Evolutionary conservation across 2,888 invertebrate species (phyloP), one percentile per base, ranked within the genome.

Genomic region (Masnerella sp.): DNA sequence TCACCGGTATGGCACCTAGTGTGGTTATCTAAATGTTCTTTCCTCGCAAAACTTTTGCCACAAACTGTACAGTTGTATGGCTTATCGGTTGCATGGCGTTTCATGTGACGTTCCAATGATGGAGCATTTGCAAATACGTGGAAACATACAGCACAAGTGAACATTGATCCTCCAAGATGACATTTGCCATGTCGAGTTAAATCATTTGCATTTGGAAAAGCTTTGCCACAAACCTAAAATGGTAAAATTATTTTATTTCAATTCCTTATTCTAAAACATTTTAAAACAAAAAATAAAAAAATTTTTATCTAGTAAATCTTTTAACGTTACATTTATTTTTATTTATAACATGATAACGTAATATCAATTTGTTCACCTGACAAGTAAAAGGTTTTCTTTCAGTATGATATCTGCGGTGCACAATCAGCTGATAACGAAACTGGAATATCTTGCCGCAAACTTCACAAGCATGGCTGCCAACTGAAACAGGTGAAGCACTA

Each of bases 361-460:
- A 14, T 12, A 47, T 28, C 15, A 3, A 15, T 15, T 15, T 71
- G 62, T 75, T 34, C 12, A 88, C 88, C 87, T 90, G 90, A 80
- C 91, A 91, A 71, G 94, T 94, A 83, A 94, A 95, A 38, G 95
- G 95, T 85, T 95, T 95, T 78, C 93, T 91, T 88, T 95, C 95
- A 36, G 93, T 94, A 82, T 96, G 96, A 88, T 95, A 95, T 80
- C 95, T 91, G 82, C 94, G 91, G 88, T 96, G 95, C 36, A 95
- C 95, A 81, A 95, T 95, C 68, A 95, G 90, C 85, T 95, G 95
- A 88, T 96, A 95, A 65, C 95, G 92, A 87, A 94, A 95, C 82
- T 94, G 94, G 88, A 95, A 95, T 88, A 94, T 93, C 88, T 95
- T 95, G 52, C 94, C 94, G 82, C 95, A 95, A 70, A 95, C 91